Evolutionary conservation across 2,888 invertebrate species (phyloP).

Genomic region (Dendrolimus houi): DNA sequence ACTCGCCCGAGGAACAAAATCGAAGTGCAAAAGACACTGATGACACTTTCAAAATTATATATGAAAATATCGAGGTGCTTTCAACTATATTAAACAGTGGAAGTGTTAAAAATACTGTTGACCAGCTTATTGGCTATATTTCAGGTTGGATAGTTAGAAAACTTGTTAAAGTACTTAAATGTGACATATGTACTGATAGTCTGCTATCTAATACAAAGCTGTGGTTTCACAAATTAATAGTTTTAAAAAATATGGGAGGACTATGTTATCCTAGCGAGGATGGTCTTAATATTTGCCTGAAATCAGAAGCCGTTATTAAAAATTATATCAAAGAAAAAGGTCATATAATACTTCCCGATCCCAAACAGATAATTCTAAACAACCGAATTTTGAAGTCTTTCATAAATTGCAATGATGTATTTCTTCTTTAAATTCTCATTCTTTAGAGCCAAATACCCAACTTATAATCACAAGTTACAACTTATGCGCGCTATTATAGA

Average conservation of each 20-base stretch:
- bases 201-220: conserved; percentile 7
- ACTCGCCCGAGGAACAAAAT: no score
- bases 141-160: conserved; percentile 12
- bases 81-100: no score
- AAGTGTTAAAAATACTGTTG: conserved; percentile 15
- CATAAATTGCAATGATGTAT: conserved; percentile 1
- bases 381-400: conserved; percentile 3
- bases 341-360: conserved; percentile 6
- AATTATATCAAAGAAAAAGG: conserved; percentile 4
- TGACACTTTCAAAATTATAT: no score
- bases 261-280: conserved; percentile 6
- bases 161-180: conserved; percentile 8
- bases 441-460: conserved; percentile 2
- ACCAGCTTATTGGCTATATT: conserved; percentile 14
- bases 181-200: conserved; percentile 5
- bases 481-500: conserved; percentile 3
- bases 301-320: conserved; percentile 5
- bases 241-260: conserved; percentile 8
- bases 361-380: conserved; percentile 7
- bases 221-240: conserved; percentile 10
- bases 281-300: conserved; percentile 8
- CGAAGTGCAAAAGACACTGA: no score
- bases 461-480: conserved; percentile 1
- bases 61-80: no score
- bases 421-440: conserved; percentile 1